Conservation (phyloP, 35 echinoderm and acorn worm genomes). For the Stichopus chloronotus region DNA sequence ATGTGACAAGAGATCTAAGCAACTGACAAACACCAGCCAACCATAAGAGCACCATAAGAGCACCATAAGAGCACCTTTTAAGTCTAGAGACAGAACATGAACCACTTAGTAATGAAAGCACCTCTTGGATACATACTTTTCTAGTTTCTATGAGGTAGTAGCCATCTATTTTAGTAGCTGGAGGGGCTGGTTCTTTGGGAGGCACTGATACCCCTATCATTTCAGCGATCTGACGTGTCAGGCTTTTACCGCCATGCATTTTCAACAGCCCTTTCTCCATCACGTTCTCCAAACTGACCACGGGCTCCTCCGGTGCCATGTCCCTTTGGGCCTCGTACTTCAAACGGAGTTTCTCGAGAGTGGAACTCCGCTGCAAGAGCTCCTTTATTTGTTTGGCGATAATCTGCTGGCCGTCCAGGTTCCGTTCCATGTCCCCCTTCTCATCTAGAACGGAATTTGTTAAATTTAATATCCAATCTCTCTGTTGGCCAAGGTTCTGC, state of each 20-base stretch:
- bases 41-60: too few species aligned
- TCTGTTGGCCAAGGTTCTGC: constrained; percentile 30
- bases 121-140: constrained; percentile 62
- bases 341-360: constrained; percentile 38
- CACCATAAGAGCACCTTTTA: too few species aligned
- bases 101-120: too few species aligned
- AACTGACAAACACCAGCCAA: too few species aligned
- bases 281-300: constrained; percentile 57
- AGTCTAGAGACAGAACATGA: too few species aligned
- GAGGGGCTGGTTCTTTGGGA: constrained; percentile 16
- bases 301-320: constrained; percentile 1
- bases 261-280: constrained; percentile 38
- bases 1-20: too few species aligned
- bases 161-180: constrained; percentile 73
- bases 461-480: constrained; percentile 48
- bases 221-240: constrained; percentile 45
- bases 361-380: constrained; percentile 23
- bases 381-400: constrained; percentile 35
- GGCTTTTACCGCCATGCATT: constrained; percentile 18
- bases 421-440: neutral
- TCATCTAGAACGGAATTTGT: constrained; percentile 6
- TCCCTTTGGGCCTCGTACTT: constrained; percentile 54
- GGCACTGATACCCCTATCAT: constrained; percentile 51
- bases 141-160: constrained; percentile 92
- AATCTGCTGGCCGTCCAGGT: constrained; percentile 30